Evolutionary conservation across 2,113 vertebrate species (phyloP).

Genomic region (Neopipo cinnamomea): DNA sequence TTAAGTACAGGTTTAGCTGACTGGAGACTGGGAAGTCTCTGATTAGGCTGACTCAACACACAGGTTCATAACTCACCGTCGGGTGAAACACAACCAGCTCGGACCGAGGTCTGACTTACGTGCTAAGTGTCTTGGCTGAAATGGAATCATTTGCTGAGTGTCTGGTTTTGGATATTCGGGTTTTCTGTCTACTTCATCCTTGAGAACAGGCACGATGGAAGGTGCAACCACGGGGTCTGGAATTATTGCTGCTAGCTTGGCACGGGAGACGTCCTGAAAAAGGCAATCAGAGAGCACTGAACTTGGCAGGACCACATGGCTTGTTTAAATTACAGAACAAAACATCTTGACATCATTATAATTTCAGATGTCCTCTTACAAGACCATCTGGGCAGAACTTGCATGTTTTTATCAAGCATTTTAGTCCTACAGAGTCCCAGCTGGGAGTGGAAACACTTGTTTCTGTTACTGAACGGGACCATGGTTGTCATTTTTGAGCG

Average conservation of each 20-base stretch:
- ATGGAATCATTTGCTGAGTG: constrained; percentile 98
- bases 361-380: background rate
- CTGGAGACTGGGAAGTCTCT: background rate
- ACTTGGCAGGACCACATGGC: background rate
- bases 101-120: constrained; percentile 76
- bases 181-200: constrained; percentile 94
- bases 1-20: background rate
- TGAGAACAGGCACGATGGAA: constrained; percentile 85
- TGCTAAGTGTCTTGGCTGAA: constrained; percentile 95
- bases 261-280: constrained; percentile 92
- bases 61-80: background rate
- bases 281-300: constrained; percentile 53
- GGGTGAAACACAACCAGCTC: background rate
- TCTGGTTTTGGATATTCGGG: constrained; percentile 98
- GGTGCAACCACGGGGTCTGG: constrained; percentile 93
- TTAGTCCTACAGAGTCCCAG: background rate
- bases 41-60: background rate
- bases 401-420: background rate
- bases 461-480: background rate
- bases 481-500: background rate
- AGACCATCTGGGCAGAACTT: constrained; percentile 19
- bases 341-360: background rate
- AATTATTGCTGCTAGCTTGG: constrained; percentile 90
- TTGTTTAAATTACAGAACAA: background rate
- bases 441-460: background rate